Evolutionary conservation across 1,140 invertebrate genomes (phyloP), one percentile per base, ranked within the genome.

Genomic region (Zaprionus lachaisei): DNA sequence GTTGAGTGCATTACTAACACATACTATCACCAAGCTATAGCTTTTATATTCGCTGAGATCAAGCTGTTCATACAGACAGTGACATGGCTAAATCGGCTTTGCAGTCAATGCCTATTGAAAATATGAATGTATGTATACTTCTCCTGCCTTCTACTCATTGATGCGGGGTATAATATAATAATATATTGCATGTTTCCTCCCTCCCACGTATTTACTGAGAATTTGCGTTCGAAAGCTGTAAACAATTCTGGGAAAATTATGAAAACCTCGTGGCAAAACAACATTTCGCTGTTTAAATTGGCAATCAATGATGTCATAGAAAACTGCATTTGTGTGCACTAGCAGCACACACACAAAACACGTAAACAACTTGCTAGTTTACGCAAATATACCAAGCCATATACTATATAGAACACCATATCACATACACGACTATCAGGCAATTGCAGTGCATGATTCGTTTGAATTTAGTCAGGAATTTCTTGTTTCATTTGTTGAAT

Each of bases 241-340:
- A 47, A 47, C 41, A 47, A 47, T 47, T 47, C 41, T 38, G 7
- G 41, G 41, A n/a, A 47, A 44, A 44, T 17, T 6, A n/a, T 17
- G 41, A 44, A 47, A 47, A 17, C 2, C 41, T 47, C 41, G 41
- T 47, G 41, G 41, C 41, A 47, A 47, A 47, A 47, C 41, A 47
- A 47, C 41, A 47, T 47, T n/a, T 47, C n/a, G 41, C 41, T 17
- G 41, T 47, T 47, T 1, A 47, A 47, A 47, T 47, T 47, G 41
- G n/a, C 41, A 47, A 47, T 47, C 41, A 44, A 44, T 17, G n/a
- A 17, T 17, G 41, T n/a, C 41, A 47, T 47, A 47, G 41, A 47
- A 47, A 47, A 47, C 6, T 47, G 41, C n/a, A 47, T 47, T 44
- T 44, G 41, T 44, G 17, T 44, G 41, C 41, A 44, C n/a, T 2